Base-by-base conservation (phyloP, 1,140 invertebrate genomes). In the Teleogryllus occipitalis region DNA sequence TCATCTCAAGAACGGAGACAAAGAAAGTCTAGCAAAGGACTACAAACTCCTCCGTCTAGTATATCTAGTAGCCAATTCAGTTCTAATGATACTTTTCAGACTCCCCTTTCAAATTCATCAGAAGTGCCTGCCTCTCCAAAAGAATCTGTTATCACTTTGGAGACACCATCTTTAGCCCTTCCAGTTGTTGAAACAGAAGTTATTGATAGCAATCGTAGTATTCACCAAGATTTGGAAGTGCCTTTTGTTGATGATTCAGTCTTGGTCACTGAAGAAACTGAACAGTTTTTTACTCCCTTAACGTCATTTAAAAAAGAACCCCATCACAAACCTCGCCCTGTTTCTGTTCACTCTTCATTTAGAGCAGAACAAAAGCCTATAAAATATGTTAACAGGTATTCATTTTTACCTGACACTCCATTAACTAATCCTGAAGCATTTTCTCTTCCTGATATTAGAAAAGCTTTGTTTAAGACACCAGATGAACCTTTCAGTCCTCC, bases 1-100 rank as follows among this genome's bases (percentile, higher is more conserved):
- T 88, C 88, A 8, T 89, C 90, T 7, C 87, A 89, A 4, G 90
- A 91, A 82, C 91, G 89, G 82, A 90, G 85, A 81, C 86, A 84
- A 22, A 88, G 85, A 80, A 85, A 85, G 84, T 87, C 85, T 75
- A 87, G 83, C 8, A 86, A 85, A 78, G 84, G 83, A 8, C 85
- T 84, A 86, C 86, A 65, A 18, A 65, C 54, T 65, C 54, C 54
- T 65, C 54, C 54, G 7, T 65, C 54, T 65, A 65, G 54, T 18
- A 14, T 65, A 18, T 14, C 54, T 65, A 65, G 54, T 18, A 65
- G 54, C 18, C 54, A 65, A 65, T 10, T 65, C 10, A 65, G 54
- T 18, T 10, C 54, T 3, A 65, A 18, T 65, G 54, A 65, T 18
- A 65, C 54, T 3, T 65, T 65, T 65, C 10, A 14, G 54, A 65